Conservation (phyloP, 2,113 vertebrate species). For the Corythoichthys haematopterus region DNA sequence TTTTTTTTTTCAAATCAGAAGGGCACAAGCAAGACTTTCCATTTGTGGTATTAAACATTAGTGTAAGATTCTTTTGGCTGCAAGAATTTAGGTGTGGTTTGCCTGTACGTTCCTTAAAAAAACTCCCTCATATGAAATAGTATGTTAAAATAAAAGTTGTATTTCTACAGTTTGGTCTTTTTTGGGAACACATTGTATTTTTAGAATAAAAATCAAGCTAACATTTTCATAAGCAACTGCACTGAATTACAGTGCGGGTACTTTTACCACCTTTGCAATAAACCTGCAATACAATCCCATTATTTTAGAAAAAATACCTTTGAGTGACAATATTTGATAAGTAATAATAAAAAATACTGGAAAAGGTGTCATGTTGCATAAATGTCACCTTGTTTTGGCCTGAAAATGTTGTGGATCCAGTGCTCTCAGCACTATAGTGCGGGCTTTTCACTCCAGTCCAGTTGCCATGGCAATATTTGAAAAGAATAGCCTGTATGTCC, state of each 20-base stretch:
- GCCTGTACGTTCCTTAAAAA: too few relatives aligned
- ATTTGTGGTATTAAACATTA: too few relatives aligned
- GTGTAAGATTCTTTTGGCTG: too few relatives aligned
- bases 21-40: too few relatives aligned
- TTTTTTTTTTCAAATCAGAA: too few relatives aligned
- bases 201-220: too few relatives aligned
- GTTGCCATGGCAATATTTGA: conserved; percentile 76
- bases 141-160: too few relatives aligned
- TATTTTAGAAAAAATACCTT: neutral
- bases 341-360: neutral
- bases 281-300: neutral
- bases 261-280: neutral
- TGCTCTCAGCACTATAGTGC: conserved; percentile 37
- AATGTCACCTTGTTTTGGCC: conserved; percentile 33
- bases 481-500: conserved; percentile 62
- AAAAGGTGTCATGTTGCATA: neutral
- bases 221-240: too few relatives aligned
- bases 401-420: conserved; percentile 37
- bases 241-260: neutral
- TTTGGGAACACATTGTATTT: neutral
- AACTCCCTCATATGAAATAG: too few relatives aligned
- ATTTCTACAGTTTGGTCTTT: neutral
- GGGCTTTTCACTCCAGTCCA: conserved; percentile 59
- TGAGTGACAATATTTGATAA: neutral
- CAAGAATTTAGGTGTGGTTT: too few relatives aligned